Base-by-base conservation (phyloP, 35 echinoderm and acorn worm genomes). In the Ophiothrix spiculata region DNA sequence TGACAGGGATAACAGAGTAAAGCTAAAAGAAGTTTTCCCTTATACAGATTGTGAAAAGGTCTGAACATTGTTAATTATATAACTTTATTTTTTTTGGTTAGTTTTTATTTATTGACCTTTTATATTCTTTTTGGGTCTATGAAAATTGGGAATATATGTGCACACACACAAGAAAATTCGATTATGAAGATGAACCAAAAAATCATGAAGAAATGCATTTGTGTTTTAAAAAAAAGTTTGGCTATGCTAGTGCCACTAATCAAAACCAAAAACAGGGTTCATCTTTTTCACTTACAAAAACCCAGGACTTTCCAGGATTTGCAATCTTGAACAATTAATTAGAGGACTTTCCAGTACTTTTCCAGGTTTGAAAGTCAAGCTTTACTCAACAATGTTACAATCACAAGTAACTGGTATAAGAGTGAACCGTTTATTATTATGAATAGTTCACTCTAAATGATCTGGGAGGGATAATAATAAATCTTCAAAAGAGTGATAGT, bases 31-130 rank as follows among this genome's bases (percentile, higher is more conserved):
- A n/a, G n/a, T n/a, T n/a, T n/a, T n/a, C n/a, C n/a, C n/a, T n/a
- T n/a, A 90, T 38, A 87, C 78, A 34, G 15, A 88, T 23, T 82
- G 79, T 31, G 11, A 17, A 35, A 36, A 38, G 12, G 3, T 69
- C 60, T 25, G 60, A 25, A 69, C 29, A 4, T 25, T 10, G 60
- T 69, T 69, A 49, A 15, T 69, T 2, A 28, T 69, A 25, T 4
- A 28, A 2, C 29, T 69, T 12, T 69, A 4, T 69, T 6, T 49
- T 49, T 49, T 19, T 19, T 49, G 6, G 42, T 10, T 49, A 10
- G 6, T 49, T 19, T 49, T 49, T 6, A 6, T 49, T 10, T 49
- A 49, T 6, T 10, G 42, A 19, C 42, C 42, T 19, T 49, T 19
- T 49, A 49, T 49, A 49, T 19, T 49, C 19, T 6, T 19, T 10